A percentile compares a stretch with the other conserved stretches of the same genome.
These are phyloP conservation scores for Drosophila melanosoma DNA, from an alignment of 2,888 invertebrate genomes.

Conservation along the genomic window DNA sequence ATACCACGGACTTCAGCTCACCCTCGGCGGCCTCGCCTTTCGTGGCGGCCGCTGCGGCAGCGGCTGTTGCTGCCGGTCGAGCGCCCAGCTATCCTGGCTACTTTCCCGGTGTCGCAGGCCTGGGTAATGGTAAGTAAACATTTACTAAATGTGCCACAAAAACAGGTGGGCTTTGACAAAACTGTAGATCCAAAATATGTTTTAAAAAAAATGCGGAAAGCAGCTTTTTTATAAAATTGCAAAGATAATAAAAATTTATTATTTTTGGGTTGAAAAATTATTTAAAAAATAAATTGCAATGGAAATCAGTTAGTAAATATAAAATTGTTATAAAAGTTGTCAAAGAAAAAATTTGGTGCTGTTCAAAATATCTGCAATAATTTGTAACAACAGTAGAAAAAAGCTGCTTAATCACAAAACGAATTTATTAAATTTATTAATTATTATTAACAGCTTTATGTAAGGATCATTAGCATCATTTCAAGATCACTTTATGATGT, in stretches of 20 bases:
- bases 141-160: neutral
- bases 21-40: constrained; percentile 83
- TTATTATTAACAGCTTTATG: neutral
- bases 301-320: neutral
- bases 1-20: constrained; percentile 84
- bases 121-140: constrained; percentile 81
- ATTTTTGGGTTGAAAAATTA: neutral
- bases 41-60: constrained; percentile 82
- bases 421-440: no score
- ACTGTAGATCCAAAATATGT: neutral
- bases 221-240: neutral
- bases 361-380: neutral
- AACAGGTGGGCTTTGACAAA: neutral
- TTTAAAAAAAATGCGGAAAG: neutral
- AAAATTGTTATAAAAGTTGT: neutral
- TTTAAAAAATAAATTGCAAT: neutral
- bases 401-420: no score
- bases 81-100: constrained; percentile 83
- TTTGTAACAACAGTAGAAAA: neutral
- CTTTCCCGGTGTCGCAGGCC: constrained; percentile 81
- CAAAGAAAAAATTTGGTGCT: neutral
- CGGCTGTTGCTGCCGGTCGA: constrained; percentile 75
- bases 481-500: neutral
- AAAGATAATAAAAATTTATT: neutral
- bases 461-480: neutral